phyloP scores from a whole-genome alignment of 2,113 vertebrate genomes.

The Peromyscus leucopus region DNA sequence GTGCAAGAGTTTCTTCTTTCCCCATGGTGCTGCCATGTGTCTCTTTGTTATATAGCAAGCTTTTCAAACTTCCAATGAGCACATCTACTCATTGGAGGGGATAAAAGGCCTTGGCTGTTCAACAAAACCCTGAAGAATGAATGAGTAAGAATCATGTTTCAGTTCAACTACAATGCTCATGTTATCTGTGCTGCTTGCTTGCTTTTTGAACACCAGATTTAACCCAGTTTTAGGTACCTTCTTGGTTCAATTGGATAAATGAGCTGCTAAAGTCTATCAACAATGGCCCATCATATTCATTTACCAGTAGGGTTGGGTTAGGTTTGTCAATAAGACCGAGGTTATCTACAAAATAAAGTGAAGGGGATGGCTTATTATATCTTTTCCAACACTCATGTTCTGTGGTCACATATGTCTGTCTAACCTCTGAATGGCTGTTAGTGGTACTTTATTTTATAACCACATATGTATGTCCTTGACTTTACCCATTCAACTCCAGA shows the following conservation, averaged over 20 bases:
- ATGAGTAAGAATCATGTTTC: neutral
- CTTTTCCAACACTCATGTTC: neutral
- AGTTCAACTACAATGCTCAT: neutral
- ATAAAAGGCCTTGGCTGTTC: neutral
- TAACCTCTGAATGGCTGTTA: neutral
- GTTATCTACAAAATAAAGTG: slow-evolving; percentile 21
- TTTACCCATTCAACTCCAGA: slow-evolving; percentile 31
- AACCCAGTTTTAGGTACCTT: neutral
- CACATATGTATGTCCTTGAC: neutral
- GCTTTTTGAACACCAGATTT: slow-evolving; percentile 12
- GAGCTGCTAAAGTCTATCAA: neutral
- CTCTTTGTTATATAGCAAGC: neutral
- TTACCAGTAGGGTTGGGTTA: slow-evolving; percentile 3
- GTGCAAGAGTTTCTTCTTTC: neutral
- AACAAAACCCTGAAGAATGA: neutral
- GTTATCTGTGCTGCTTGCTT: neutral
- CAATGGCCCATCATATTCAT: neutral
- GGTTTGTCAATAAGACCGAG: slow-evolving; percentile 26
- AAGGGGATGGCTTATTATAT: slow-evolving; percentile 24
- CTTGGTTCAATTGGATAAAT: neutral
- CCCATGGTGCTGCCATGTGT: neutral
- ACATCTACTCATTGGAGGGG: neutral
- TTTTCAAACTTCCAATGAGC: neutral
- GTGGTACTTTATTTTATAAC: slow-evolving; percentile 44
- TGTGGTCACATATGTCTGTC: neutral